phyloP scores from a whole-genome alignment of 2,113 vertebrate genomes.

The Lagenorhynchus albirostris region DNA sequence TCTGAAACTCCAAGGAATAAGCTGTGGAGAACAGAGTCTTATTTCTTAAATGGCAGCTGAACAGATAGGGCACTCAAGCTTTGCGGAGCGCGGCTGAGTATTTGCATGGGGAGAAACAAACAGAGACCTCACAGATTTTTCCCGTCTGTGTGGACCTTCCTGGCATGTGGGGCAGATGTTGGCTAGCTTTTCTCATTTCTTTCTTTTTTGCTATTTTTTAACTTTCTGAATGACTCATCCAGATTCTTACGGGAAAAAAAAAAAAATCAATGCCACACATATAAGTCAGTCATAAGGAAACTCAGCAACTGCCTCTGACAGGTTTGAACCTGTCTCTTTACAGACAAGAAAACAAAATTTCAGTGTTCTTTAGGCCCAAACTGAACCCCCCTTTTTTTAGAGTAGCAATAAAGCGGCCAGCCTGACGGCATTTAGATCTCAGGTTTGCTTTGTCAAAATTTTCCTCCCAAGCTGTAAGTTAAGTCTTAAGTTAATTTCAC shows the following conservation, averaged over 20 bases:
- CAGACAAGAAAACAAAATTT: not conserved
- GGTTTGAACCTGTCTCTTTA: slow-evolving; percentile 40
- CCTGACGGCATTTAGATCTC: not conserved
- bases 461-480: not conserved
- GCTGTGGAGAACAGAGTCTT: slow-evolving; percentile 62
- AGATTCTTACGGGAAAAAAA: slow-evolving; percentile 60
- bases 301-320: not conserved
- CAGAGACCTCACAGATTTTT: slow-evolving; percentile 59
- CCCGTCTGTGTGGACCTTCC: slow-evolving; percentile 35
- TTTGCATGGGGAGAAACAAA: slow-evolving; percentile 1
- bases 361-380: not conserved
- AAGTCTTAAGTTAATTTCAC: not conserved
- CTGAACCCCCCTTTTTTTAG: not conserved
- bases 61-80: not conserved
- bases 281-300: slow-evolving; percentile 64
- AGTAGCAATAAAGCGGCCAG: not conserved
- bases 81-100: not conserved
- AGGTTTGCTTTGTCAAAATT: not conserved
- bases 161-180: not conserved
- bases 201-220: slow-evolving; percentile 57
- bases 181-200: slow-evolving; percentile 29
- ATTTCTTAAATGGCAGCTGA: slow-evolving; percentile 45
- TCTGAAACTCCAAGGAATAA: slow-evolving; percentile 59
- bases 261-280: not conserved
- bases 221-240: slow-evolving; percentile 66